Base-by-base conservation (phyloP, 64 coral and sea anemone species). In the Stichodactyla mertensii region DNA sequence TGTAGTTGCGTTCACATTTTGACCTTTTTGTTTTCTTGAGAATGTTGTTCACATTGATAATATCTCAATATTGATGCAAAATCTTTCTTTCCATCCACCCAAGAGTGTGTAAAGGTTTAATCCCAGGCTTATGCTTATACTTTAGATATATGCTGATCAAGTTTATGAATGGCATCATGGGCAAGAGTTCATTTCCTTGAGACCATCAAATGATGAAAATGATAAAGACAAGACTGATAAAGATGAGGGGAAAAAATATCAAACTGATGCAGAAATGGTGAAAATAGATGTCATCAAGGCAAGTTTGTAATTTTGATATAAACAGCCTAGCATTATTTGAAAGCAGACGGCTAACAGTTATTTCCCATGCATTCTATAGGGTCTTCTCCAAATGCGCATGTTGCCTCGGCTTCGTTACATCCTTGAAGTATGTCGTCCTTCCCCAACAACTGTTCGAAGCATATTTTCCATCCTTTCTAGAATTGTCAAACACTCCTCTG, bases 271-370 rank as follows among this genome's bases (percentile, higher is more conserved):
- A 86, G 88, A 99, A 51, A 28, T 93, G 24, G 77, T 99, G 19
- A 99, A 95, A 85, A 84, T 92, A 78, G 93, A 99, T 87, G 71
- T 90, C 69, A 92, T 95, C 4, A 99, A 92, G 67, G 97, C 92
- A 77, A 51, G 86, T 77, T 78, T 66, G 18, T 7, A 71, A 22
- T 16, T 71, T 71, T 71, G 36, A 45, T 45, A 45, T 45, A 45
- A 45, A 45, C 36, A 45, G 36, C n/a, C n/a, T n/a, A n/a, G 36
- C 36, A 45, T 2, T 45, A 45, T 45, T 45, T 45, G 36, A 45
- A 45, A 45, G 36, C 36, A 45, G 36, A 45, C 1, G 36, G 36
- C 36, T 45, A 45, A 45, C 14, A 77, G 70, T 16, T 12, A 45
- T 23, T 71, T 31, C 24, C 1, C 8, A 36, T 74, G 62, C 5